Evolutionary conservation across 2,888 invertebrate genomes (phyloP), one percentile per base, ranked within the genome.

Genomic region (Plusia festucae): DNA sequence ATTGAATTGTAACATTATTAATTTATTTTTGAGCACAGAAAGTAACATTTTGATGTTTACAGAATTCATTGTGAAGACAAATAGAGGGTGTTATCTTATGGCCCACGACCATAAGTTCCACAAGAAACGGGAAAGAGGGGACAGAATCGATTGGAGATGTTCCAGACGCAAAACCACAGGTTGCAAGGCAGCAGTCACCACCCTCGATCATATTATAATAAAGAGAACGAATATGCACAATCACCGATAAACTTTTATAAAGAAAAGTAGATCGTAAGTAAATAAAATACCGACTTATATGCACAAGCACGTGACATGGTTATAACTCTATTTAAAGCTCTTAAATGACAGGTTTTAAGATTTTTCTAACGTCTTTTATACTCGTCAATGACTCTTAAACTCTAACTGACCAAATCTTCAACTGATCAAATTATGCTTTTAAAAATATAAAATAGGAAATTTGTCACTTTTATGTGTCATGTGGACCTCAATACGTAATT

Each of bases 161-260:
- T 63, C 78, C 5, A 85, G 84, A 34, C 74, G 86, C 34, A 85
- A 81, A 54, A 2, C 65, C 0, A 51, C 60, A 0, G 87, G 88
- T 0, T 90, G 90, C 67, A 85, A 73, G 55, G 87, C 88, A 0
- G 77, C 76, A 9, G 83, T 85, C 1, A 81, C 86, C 2, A 89
- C 89, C 0, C 57, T 83, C 0, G 68, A 77, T 2, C 72, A 78
- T 16, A 51, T 74, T n/a, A 76, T 90, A 2, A 72, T 88, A 11
- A 79, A 75, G n/a, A 76, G 69, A 46, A 63, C 72, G 7, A 61
- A 81, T 40, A 63, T 60, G 9, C 88, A 89, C 61, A 87, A 86
- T 53, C 88, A 88, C 51, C 18, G 44, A 13, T 75, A 63, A n/a
- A 15, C 8, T 22, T 16, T 13, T 15, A 16, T 64, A 6, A 44